These are phyloP conservation scores for Dinoponera quadriceps DNA, from an alignment of 1,140 invertebrate species.

Conservation along the genomic window DNA sequence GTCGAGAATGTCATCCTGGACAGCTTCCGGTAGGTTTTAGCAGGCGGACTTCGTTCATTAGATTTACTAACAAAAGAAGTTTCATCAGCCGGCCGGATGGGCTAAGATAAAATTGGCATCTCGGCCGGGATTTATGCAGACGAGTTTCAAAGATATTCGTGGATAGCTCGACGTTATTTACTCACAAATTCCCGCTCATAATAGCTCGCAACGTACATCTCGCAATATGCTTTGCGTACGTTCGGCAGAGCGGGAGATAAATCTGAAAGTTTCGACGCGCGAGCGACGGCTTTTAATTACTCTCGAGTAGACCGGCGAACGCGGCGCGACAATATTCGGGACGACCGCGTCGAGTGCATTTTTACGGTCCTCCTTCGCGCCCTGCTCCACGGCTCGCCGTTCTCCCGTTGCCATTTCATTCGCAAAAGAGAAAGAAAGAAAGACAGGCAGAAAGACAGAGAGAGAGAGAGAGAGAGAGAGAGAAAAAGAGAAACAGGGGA, in stretches of 20 bases:
- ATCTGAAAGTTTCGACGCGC: not conserved
- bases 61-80: no score
- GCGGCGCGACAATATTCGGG: constrained; percentile 16
- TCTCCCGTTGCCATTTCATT: constrained; percentile 4
- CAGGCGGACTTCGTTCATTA: no score
- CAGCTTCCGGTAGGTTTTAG: no score
- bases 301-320: not conserved
- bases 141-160: no score
- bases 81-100: no score
- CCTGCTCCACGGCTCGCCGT: no score
- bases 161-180: not conserved
- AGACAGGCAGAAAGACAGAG: no score
- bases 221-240: not conserved
- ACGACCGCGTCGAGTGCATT: constrained; percentile 6
- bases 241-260: not conserved
- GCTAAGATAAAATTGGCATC: no score
- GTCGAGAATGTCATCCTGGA: no score
- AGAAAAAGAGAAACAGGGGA: not conserved
- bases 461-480: no score
- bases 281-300: constrained; percentile 37
- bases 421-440: not conserved
- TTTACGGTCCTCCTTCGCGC: not conserved
- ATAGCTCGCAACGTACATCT: not conserved
- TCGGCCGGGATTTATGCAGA: no score
- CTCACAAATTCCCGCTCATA: not conserved